Percentiles rank a stretch among this genome's conserved stretches.
These are phyloP conservation scores for Temnothorax curvispinosus DNA, from an alignment of 1,140 invertebrate genomes.

Conservation along the genomic window DNA sequence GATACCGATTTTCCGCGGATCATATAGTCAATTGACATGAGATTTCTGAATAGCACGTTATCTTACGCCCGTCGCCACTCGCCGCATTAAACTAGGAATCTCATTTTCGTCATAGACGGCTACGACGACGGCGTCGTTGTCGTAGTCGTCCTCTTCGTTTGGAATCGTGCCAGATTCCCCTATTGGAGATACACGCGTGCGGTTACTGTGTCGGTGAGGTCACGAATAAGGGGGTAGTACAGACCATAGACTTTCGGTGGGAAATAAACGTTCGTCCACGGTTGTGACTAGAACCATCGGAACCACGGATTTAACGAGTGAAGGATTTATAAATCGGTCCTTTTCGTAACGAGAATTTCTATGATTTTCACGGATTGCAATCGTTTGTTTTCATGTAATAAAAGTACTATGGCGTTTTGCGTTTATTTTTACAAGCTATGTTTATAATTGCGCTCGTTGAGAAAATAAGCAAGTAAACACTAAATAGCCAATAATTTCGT, in stretches of 20 bases:
- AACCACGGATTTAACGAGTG: neutral
- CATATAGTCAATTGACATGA: constrained; percentile 11
- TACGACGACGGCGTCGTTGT: neutral
- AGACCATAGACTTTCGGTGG: constrained; percentile 32
- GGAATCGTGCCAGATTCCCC: constrained; percentile 59
- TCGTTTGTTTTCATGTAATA: neutral
- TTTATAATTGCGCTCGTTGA: neutral
- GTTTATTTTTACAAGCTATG: neutral
- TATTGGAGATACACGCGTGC: constrained; percentile 47
- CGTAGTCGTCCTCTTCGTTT: constrained; percentile 51
- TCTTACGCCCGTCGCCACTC: constrained; percentile 35
- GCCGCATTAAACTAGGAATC: constrained; percentile 49
- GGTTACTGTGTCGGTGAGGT: constrained; percentile 11
- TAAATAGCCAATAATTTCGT: neutral
- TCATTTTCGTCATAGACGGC: constrained; percentile 57
- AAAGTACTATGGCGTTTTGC: neutral
- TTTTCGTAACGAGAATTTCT: neutral
- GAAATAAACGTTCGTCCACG: constrained; percentile 20
- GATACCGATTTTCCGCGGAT: neutral
- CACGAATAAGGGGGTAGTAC: neutral
- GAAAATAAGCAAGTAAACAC: neutral
- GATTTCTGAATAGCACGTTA: constrained; percentile 22
- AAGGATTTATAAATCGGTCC: neutral
- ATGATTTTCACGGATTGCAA: neutral
- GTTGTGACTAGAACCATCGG: constrained; percentile 7